These are phyloP conservation scores for Microctenopoma stevenorrisi DNA, from an alignment of 2,797 vertebrate species.

Conservation along the genomic window DNA sequence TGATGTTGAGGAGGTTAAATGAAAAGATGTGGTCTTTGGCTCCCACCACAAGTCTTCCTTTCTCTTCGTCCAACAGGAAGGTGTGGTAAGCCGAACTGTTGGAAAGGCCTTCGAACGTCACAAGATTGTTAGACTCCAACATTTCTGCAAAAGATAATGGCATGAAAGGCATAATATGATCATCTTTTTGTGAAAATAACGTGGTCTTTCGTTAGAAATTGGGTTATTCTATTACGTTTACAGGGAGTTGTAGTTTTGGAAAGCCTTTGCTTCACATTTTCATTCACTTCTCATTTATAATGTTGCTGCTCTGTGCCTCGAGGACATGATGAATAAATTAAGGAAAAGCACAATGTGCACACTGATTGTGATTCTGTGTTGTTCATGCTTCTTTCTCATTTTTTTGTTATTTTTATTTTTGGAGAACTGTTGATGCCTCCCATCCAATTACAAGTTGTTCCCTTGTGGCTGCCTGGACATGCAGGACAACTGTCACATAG, in stretches of 20 bases:
- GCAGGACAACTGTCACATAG: conserved; percentile 35
- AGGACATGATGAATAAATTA: conserved; percentile 8
- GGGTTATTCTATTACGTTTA: background rate
- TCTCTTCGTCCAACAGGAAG: conserved; percentile 96
- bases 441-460: conserved; percentile 22
- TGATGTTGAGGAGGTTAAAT: conserved; percentile 95
- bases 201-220: too few relatives aligned
- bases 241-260: conserved; percentile 21
- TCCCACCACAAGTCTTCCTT: conserved; percentile 93
- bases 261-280: conserved; percentile 27
- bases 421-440: conserved; percentile 15
- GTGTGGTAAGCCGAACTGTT: conserved; percentile 97
- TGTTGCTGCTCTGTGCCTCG: conserved; percentile 6
- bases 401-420: conserved; percentile 9
- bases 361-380: too few relatives aligned
- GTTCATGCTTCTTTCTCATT: background rate
- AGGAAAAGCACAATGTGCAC: conserved; percentile 1
- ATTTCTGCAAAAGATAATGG: conserved; percentile 88
- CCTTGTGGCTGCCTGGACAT: conserved; percentile 21
- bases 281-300: conserved; percentile 18
- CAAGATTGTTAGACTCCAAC: conserved; percentile 95
- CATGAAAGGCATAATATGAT: conserved; percentile 30
- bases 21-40: conserved; percentile 98
- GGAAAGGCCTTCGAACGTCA: conserved; percentile 91
- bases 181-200: conserved; percentile 10